Base-by-base conservation (phyloP, 2,888 invertebrate genomes). In the Brachylomia viminalis region DNA sequence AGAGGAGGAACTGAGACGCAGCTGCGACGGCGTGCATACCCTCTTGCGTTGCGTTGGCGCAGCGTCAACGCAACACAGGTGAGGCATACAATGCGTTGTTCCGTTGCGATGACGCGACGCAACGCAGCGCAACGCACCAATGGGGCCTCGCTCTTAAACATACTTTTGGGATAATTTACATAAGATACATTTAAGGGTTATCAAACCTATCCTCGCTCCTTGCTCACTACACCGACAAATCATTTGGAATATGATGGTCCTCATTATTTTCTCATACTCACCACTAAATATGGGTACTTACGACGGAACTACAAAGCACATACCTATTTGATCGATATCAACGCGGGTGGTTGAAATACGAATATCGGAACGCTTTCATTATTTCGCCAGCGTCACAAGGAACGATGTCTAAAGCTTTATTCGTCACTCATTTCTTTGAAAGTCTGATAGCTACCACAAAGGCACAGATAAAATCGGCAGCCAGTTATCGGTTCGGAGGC, bases 381-480 rank as follows among this genome's bases (percentile, higher is more conserved):
- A 73, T 82, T 81, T 82, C 67, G 17, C 61, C 67, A 77, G 20
- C 58, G 78, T 78, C 76, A 61, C 76, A 68, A 49, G 68, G 70
- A 72, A 83, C 79, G 78, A 74, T 78, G 74, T 75, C 77, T 75
- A 76, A 86, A 77, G 84, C 84, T 86, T 84, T 82, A 85, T 85
- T 83, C 88, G 82, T 86, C 85, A 87, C 84, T 86, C 87, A 87
- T 90, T 88, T 88, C 90, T 90, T 91, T 91, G 87, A 89, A 89
- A 88, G 86, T 86, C 85, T 86, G 80, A 87, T 86, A 87, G 80
- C 76, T 85, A 86, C 89, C 89, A 89, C 91, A 91, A 90, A 90
- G 87, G 90, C 85, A 83, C 80, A 87, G 91, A 93, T 92, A 91
- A 91, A 91, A 93, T 92, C 92, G 87, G 88, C 83, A 89, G 89